Percentiles rank a stretch among this genome's conserved stretches.
These are phyloP conservation scores for Clivina fossor DNA, from an alignment of 2,888 invertebrate species.

Conservation along the genomic window DNA sequence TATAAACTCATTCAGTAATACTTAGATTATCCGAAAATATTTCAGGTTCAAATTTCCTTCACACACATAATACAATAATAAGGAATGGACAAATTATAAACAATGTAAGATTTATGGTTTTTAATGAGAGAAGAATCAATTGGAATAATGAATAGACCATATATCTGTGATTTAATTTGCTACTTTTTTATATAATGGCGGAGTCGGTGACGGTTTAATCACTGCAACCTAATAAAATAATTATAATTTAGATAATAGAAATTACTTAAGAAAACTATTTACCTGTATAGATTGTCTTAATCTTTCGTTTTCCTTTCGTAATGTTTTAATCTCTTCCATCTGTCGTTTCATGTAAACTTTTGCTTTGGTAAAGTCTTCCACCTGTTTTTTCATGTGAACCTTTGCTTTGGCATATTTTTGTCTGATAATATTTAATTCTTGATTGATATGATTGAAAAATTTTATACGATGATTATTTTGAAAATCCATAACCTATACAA, in stretches of 20 bases:
- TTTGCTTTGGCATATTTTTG: slow-evolving; percentile 47
- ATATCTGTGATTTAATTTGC: no score
- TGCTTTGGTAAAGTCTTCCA: slow-evolving; percentile 39
- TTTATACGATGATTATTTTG: slow-evolving; percentile 44
- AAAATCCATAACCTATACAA: slow-evolving; percentile 42
- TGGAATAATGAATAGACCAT: no score
- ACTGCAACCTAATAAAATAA: no score
- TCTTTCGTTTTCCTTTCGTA: slow-evolving; percentile 43
- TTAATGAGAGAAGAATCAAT: no score
- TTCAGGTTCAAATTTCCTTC: no score
- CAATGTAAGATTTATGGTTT: no score
- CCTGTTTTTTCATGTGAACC: slow-evolving; percentile 44
- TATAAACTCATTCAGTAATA: no score
- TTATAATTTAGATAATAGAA: background rate
- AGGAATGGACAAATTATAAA: no score
- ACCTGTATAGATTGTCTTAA: slow-evolving; percentile 38
- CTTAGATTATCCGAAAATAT: no score
- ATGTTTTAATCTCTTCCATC: slow-evolving; percentile 41
- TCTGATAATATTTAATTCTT: slow-evolving; percentile 38
- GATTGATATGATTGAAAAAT: slow-evolving; percentile 24
- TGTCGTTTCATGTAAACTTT: slow-evolving; percentile 43
- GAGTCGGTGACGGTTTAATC: no score
- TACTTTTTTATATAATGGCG: no score
- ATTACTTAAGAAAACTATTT: slow-evolving; percentile 37
- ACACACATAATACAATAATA: no score